These are phyloP conservation scores for Enteromius argenteus DNA, from an alignment of 2,797 vertebrate genomes.

Conservation along the genomic window DNA sequence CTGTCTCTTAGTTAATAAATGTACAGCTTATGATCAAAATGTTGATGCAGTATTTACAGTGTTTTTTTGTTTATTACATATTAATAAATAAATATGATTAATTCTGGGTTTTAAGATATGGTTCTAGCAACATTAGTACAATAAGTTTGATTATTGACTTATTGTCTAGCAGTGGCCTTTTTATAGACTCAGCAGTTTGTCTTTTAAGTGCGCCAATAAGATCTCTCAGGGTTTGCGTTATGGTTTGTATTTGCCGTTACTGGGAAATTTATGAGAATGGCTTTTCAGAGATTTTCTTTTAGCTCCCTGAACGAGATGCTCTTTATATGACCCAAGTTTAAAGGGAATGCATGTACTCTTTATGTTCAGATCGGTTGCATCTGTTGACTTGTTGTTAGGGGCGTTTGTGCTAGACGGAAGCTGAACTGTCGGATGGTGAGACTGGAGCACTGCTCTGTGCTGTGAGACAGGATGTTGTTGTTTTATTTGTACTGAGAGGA, in stretches of 20 bases:
- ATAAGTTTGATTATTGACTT: neutral
- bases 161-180: neutral
- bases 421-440: constrained; percentile 68
- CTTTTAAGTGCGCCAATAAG: neutral
- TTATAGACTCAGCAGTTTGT: neutral
- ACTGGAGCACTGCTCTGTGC: constrained; percentile 56
- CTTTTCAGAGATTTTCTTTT: constrained; percentile 22
- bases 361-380: neutral
- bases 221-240: neutral
- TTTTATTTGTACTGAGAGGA: constrained; percentile 81
- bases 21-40: neutral
- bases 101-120: neutral
- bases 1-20: neutral
- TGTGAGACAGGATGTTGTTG: constrained; percentile 79
- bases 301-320: constrained; percentile 27
- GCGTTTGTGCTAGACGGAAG: constrained; percentile 70
- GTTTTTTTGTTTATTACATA: too few species aligned
- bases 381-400: constrained; percentile 34
- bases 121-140: neutral
- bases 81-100: neutral
- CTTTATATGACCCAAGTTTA: constrained; percentile 19
- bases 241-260: constrained; percentile 2
- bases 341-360: constrained; percentile 1
- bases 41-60: neutral
- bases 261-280: constrained; percentile 18